A percentile compares a stretch with the other conserved stretches of the same genome.
phyloP scores from a whole-genome alignment of 2,888 invertebrate genomes.

The Sinotaia quadrata region DNA sequence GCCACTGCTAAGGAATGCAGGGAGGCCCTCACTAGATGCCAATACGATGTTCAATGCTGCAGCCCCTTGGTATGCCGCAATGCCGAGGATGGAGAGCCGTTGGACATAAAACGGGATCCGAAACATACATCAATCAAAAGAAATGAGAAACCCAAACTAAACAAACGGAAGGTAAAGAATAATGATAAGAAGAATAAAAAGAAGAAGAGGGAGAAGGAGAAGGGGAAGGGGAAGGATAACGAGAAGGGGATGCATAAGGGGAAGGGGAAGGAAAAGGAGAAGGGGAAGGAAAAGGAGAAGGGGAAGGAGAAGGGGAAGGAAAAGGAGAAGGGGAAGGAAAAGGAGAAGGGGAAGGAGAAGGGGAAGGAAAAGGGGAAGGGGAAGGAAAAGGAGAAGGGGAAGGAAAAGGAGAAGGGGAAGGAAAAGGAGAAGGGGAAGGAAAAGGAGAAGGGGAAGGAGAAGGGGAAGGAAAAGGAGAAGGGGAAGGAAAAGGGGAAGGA shows the following conservation, averaged over 20 bases:
- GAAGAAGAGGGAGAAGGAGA: neutral
- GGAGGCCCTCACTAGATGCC: too few species aligned
- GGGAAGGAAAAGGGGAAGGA: neutral
- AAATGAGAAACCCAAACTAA: too few species aligned
- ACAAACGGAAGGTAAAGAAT: neutral
- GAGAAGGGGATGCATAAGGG: neutral
- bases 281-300: neutral
- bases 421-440: slow-evolving; percentile 1
- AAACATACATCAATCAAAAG: too few species aligned
- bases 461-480: slow-evolving; percentile 13
- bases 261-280: neutral
- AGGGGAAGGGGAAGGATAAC: neutral
- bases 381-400: neutral
- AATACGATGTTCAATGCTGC: too few species aligned
- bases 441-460: neutral
- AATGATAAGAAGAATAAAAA: neutral
- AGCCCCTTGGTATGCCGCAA: too few species aligned
- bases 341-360: neutral
- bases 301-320: neutral
- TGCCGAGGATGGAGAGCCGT: too few species aligned
- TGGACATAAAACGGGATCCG: too few species aligned
- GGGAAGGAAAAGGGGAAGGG: neutral
- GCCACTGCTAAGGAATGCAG: too few species aligned
- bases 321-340: neutral
- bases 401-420: neutral